Evolutionary conservation across 2,113 vertebrate species (phyloP), one percentile per base, ranked within the genome.

Genomic region (Amblyopsis rosae): DNA sequence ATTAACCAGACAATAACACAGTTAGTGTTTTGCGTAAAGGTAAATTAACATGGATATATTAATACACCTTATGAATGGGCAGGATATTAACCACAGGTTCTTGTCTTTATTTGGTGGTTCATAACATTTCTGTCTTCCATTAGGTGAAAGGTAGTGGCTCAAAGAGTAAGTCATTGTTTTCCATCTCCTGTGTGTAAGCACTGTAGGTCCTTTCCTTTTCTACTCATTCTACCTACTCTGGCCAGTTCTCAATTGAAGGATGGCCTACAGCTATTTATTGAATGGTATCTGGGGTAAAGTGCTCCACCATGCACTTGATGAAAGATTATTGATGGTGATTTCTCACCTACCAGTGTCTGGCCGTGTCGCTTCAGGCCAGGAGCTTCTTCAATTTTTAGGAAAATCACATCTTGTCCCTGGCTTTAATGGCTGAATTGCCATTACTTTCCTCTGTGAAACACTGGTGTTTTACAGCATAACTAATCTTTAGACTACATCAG

Each of bases 311-410:
- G 72, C 89, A 86, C 91, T 85, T 88, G 87, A 92, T 91, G 90
- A 91, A 91, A 90, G 89, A 92, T 92, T 92, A 92, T 92, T 88
- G 92, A 92, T 91, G 89, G 88, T 91, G 90, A 92, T 91, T 92
- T 73, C 79, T 85, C 89, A 72, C 74, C 73, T 75, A 73, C 82
- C 75, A 16, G 83, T 86, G 87, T 87, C 90, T 74, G 77, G 77
- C 79, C 54, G 56, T 46, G 82, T 87, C 86, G 84, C 92, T 86
- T 65, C 12, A 3, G 67, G 91, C 85, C 8, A 62, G 74, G 70
- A 85, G 85, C 86, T 91, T 89, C 88, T 87, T 92, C 91, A 92
- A 92, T 85, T 90, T 89, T 92, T 91, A 90, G 67, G 77, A 87
- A 87, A 86, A 89, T 89, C 86, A 81, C 79, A 91, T 90, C 84